Evolutionary conservation across 2,888 invertebrate species (phyloP).

Genomic region (Cordylochernes scorpioides): DNA sequence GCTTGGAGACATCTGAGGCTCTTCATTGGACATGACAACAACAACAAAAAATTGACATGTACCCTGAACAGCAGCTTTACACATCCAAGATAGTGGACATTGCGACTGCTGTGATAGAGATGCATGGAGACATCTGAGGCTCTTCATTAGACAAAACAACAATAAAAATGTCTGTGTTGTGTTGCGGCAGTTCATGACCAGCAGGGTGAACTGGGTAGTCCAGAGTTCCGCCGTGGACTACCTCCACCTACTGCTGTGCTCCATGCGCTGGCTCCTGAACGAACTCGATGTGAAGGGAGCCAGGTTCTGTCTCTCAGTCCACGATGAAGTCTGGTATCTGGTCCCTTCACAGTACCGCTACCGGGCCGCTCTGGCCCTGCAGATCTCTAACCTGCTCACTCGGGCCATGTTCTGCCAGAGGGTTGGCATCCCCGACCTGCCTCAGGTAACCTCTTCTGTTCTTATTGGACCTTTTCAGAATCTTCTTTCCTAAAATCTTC

Average conservation of each 20-base stretch:
- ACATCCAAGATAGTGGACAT: no score
- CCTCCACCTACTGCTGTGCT: constrained; percentile 74
- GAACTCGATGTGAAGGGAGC: constrained; percentile 30
- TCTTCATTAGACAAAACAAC: no score
- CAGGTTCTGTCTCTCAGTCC: constrained; percentile 85
- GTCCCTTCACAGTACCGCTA: constrained; percentile 27
- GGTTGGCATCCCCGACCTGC: constrained; percentile 68
- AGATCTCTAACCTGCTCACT: constrained; percentile 60
- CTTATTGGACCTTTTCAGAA: no score
- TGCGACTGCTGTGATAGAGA: no score
- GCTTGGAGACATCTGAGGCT: no score
- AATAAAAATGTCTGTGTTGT: no score
- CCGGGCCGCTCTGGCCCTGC: constrained; percentile 30
- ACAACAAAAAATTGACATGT: no score
- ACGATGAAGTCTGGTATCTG: constrained; percentile 56
- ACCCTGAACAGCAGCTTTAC: no score
- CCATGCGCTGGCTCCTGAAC: constrained; percentile 66
- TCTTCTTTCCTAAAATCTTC: no score
- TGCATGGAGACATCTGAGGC: no score
- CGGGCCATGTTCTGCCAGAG: constrained; percentile 62
- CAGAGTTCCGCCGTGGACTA: constrained; percentile 98
- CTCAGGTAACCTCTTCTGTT: constrained; percentile 26
- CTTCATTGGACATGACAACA: no score
- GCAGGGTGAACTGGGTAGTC: constrained; percentile 81
- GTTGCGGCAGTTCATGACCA: constrained; percentile 41